Conservation (phyloP, 2,797 vertebrate species). For the Mus minutoides region DNA sequence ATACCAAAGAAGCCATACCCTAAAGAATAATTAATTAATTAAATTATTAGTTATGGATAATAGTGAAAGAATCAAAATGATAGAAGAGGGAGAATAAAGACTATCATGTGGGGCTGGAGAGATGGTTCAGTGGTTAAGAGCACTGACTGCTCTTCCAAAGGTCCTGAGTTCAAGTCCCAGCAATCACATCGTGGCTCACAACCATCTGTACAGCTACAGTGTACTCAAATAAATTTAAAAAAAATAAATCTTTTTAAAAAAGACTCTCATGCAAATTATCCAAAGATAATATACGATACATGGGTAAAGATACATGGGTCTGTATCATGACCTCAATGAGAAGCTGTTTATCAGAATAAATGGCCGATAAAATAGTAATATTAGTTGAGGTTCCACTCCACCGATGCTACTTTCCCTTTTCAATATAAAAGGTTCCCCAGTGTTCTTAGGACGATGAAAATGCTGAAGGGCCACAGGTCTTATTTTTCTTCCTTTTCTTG, state of each 20-base stretch:
- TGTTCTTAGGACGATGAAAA: background rate
- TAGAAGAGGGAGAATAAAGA: background rate
- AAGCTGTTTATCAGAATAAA: background rate
- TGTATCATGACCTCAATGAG: background rate
- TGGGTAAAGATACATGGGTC: rapidly evolving
- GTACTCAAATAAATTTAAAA: background rate
- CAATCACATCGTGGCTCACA: too few relatives aligned
- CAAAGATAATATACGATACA: too few relatives aligned
- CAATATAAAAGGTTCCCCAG: background rate
- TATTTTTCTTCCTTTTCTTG: constrained; percentile 16
- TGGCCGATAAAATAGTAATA: background rate
- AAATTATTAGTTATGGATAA: background rate
- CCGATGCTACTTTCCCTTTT: background rate
- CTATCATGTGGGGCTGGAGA: too few relatives aligned
- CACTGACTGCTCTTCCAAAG: too few relatives aligned
- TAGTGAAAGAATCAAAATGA: background rate
- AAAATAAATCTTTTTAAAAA: too few relatives aligned
- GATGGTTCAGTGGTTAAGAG: too few relatives aligned
- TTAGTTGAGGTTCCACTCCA: background rate
- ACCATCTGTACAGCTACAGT: too few relatives aligned
- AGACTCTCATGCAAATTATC: background rate
- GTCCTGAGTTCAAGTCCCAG: too few relatives aligned
- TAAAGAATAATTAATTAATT: background rate
- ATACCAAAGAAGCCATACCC: background rate
- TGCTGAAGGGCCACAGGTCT: background rate